phyloP scores from a whole-genome alignment of 2,888 invertebrate genomes.

The Oligia strigilis region DNA sequence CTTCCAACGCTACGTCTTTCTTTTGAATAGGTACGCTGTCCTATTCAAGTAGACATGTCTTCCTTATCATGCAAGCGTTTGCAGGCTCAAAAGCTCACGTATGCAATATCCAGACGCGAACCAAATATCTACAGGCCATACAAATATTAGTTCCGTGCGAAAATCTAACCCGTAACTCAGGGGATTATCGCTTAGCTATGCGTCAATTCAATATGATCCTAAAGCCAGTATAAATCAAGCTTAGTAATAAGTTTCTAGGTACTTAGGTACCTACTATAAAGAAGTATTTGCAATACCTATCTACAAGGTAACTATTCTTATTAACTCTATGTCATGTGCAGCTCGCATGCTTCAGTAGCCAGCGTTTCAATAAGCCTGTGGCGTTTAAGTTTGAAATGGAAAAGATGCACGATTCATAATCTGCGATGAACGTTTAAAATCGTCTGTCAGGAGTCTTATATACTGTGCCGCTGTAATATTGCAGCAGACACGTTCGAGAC shows the following conservation, averaged over 20 bases:
- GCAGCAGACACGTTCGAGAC: background rate
- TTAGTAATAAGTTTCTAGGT: background rate
- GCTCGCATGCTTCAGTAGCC: constrained; percentile 10
- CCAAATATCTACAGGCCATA: constrained; percentile 3
- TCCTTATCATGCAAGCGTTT: background rate
- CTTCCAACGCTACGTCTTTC: background rate
- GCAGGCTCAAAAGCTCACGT: constrained; percentile 10
- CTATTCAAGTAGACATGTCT: background rate
- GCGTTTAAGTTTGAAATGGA: background rate
- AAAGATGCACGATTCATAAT: constrained; percentile 8
- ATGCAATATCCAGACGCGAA: constrained; percentile 6
- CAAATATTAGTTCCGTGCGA: background rate
- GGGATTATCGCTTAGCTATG: background rate
- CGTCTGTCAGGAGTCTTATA: background rate
- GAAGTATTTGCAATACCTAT: background rate
- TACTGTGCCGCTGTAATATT: background rate
- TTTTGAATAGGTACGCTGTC: background rate
- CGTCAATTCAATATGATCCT: background rate
- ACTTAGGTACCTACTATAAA: too few relatives aligned
- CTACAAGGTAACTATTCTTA: background rate
- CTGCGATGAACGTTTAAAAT: background rate
- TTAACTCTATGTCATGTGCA: background rate
- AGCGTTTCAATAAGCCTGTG: constrained; percentile 23
- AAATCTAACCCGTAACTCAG: background rate
- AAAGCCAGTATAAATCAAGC: background rate